phyloP scores from a whole-genome alignment of 2,113 vertebrate genomes.

The Mus spicilegus region DNA sequence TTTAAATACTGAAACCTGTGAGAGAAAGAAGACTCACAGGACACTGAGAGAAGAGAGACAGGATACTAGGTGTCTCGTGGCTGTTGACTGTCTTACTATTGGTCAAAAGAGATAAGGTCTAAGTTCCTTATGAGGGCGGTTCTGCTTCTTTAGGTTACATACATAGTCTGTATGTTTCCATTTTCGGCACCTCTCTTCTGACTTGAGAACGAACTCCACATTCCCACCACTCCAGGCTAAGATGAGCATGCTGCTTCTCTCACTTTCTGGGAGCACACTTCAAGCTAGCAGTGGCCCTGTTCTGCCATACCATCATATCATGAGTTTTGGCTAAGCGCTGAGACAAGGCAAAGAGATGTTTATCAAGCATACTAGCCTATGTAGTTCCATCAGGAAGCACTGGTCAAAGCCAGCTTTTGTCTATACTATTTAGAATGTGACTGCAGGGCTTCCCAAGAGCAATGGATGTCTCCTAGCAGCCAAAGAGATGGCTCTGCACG shows the following conservation, averaged over 20 bases:
- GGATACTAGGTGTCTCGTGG: background rate
- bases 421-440: constrained; percentile 2
- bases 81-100: background rate
- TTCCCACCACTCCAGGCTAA: background rate
- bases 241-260: background rate
- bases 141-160: constrained; percentile 28
- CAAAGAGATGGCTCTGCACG: background rate
- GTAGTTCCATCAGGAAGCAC: background rate
- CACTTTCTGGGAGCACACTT: background rate
- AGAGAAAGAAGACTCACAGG: background rate
- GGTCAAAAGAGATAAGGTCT: constrained; percentile 42
- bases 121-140: background rate
- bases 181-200: background rate
- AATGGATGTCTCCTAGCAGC: background rate
- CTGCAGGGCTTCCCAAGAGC: background rate
- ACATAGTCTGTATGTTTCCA: constrained; percentile 35
- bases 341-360: constrained; percentile 43
- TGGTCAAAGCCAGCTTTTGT: background rate
- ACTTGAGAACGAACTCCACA: background rate
- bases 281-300: background rate
- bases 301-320: background rate
- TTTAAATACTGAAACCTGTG: background rate
- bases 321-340: background rate
- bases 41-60: constrained; percentile 27
- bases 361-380: background rate